Base-by-base conservation (phyloP, 2,113 vertebrate genomes). In the Eidolon helvum region DNA sequence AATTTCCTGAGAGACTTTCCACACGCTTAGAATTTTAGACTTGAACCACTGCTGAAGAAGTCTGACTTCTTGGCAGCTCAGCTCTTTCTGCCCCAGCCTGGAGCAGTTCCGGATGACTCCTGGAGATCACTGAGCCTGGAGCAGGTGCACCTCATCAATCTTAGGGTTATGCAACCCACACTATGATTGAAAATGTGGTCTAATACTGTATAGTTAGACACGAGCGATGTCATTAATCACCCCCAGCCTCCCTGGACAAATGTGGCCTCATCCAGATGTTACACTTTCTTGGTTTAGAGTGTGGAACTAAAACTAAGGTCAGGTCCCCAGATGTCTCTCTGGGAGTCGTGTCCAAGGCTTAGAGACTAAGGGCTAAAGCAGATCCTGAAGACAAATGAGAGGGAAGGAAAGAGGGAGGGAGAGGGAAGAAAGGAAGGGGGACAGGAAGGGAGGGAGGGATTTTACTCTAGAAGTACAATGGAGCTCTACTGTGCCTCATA, bases 161-260 rank as follows among this genome's bases (percentile, higher is more conserved):
- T 57, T 75, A 40, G 90, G 89, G 69, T 55, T 87, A 45, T 11
- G 4, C 16, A 4, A 12, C 16, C 14, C 28, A 1, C 22, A 38
- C 4, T 33, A 12, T 88, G 91, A 93, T 88, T 88, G 75, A 87
- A 84, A 93, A 85, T 28, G 55, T 4, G n/a, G 57, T 24, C 7
- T 72, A 22, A 35, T 5, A 7, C 18, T 66, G 11, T 28, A n/a
- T 22, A 48, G 72, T 65, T 65, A 71, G 88, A 90, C 38, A 18
- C 7, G 5, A 55, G 45, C 79, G 45, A 16, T 4, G 82, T 33
- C 89, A 91, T 97, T 80, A 79, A 86, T 93, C 97, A 92, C 85
- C 57, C 35, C 38, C 84, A 28, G 59, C 48, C 61, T 78, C 69
- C 26, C 68, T 4, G 22, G 53, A 86, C 80, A 57, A 50, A 53